Conservation (phyloP, 2,113 vertebrate genomes). For the Ciconia stormi region DNA sequence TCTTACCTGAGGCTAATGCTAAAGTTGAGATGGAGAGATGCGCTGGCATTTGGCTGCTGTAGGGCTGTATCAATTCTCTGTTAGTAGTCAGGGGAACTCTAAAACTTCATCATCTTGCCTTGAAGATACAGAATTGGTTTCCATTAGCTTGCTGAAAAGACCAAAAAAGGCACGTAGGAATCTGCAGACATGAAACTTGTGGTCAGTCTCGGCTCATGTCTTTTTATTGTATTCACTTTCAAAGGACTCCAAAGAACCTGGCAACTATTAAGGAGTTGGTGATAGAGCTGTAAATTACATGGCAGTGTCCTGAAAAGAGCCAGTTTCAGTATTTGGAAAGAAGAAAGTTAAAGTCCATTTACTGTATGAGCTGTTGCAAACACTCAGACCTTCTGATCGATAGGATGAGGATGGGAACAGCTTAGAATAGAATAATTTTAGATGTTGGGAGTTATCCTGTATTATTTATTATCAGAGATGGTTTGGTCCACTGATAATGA, state of each 20-base stretch:
- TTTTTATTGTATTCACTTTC: conserved; percentile 56
- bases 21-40: neutral
- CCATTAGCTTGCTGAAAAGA: conserved; percentile 15
- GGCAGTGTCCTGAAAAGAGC: conserved; percentile 1
- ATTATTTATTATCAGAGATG: conserved; percentile 47
- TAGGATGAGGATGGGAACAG: neutral
- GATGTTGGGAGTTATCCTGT: neutral
- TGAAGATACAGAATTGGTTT: conserved; percentile 12
- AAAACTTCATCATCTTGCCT: neutral
- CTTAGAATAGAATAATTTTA: conserved; percentile 16
- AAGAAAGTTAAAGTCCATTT: conserved; percentile 27
- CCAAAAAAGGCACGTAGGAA: neutral
- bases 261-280: conserved; percentile 11
- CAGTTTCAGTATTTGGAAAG: neutral
- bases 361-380: neutral
- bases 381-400: neutral
- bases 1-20: neutral
- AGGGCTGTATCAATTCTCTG: neutral
- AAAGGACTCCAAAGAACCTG: conserved; percentile 48
- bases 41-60: neutral
- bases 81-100: neutral
- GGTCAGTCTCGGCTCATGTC: conserved; percentile 34
- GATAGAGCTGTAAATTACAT: conserved; percentile 43
- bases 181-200: neutral
- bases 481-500: neutral